Base-by-base conservation (phyloP, 2,797 vertebrate genomes). In the Malurus splendens region DNA sequence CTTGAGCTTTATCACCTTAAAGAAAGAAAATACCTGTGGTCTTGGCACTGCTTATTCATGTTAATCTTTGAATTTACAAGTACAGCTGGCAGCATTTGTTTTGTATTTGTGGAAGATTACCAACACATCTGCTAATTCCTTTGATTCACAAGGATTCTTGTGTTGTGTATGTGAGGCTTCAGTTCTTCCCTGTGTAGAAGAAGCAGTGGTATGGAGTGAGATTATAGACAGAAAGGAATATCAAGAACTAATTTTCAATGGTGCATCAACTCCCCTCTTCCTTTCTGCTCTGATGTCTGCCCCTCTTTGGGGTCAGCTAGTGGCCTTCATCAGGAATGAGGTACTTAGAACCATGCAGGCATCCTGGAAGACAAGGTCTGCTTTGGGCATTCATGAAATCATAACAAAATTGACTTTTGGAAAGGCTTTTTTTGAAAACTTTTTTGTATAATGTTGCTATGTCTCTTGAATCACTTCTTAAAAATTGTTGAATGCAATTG, bases 101-200 rank as follows among this genome's bases (percentile, higher is more conserved):
- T 90, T 78, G 87, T 88, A 61, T 74, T 92, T 86, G 62, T 64
- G 57, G 36, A 81, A 90, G 88, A 87, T 86, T 86, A 75, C 36
- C 57, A 56, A 45, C 28, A 62, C 87, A 79, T 78, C 79, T 90
- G 70, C 62, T 75, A 48, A 48, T 76, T 93, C 57, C 39, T 39
- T 90, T 61, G 54, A 45, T 67, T 91, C 76, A 67, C 50, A 20
- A 10, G 48, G 33, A 33, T 70, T 70, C 27, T 45, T 32, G 23
- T 65, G 5, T 42, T 47, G 15, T 50, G 16, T 39, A 16, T 76
- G 42, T 70, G 44, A 79, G 65, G 23, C 36, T 71, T 72, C 6
- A 5, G 6, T 78, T 87, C 51, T 12, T 33, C 12, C 6, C 11
- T 28, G 22, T 41, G 28, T 60, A 60, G 48, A 74, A 59, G 36